phyloP scores from a whole-genome alignment of 2,113 vertebrate genomes.

The Sebastes schlegelii region DNA sequence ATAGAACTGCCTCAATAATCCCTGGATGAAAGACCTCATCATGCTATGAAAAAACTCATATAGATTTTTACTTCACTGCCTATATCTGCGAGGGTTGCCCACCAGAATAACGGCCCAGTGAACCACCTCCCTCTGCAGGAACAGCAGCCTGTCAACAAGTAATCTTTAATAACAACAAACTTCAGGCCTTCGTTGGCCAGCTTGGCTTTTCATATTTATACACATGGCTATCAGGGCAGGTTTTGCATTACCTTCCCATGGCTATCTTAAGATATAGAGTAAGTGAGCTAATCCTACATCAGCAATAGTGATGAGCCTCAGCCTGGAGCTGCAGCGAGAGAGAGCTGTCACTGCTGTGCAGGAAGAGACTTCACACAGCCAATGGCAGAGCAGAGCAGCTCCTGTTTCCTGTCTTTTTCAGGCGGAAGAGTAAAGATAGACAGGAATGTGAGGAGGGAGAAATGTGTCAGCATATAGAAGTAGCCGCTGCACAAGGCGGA shows the following conservation, averaged over 20 bases:
- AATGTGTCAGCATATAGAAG: constrained; percentile 6
- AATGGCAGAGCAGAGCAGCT: constrained; percentile 7
- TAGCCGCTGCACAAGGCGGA: background rate
- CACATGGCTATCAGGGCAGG: constrained; percentile 11
- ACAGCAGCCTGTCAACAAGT: constrained; percentile 46
- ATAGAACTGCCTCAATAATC: background rate
- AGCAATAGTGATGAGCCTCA: constrained; percentile 29
- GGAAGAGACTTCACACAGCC: constrained; percentile 14
- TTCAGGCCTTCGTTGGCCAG: constrained; percentile 8
- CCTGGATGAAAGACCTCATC: background rate
- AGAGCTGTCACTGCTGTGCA: constrained; percentile 24
- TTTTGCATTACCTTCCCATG: constrained; percentile 51
- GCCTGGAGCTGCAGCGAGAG: constrained; percentile 16
- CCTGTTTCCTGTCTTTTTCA: constrained; percentile 19
- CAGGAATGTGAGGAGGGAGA: constrained; percentile 11
- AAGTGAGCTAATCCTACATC: constrained; percentile 59
- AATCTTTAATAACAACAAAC: constrained; percentile 57
- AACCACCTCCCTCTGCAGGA: constrained; percentile 27
- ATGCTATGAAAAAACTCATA: background rate
- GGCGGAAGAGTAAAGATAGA: constrained; percentile 36
- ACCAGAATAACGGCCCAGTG: background rate
- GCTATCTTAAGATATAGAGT: constrained; percentile 54
- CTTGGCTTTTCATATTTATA: constrained; percentile 49
- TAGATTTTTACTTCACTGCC: constrained; percentile 1
- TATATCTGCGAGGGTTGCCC: constrained; percentile 22